Base-by-base conservation (phyloP, 2,113 vertebrate genomes). In the Entelurus aequoreus region DNA sequence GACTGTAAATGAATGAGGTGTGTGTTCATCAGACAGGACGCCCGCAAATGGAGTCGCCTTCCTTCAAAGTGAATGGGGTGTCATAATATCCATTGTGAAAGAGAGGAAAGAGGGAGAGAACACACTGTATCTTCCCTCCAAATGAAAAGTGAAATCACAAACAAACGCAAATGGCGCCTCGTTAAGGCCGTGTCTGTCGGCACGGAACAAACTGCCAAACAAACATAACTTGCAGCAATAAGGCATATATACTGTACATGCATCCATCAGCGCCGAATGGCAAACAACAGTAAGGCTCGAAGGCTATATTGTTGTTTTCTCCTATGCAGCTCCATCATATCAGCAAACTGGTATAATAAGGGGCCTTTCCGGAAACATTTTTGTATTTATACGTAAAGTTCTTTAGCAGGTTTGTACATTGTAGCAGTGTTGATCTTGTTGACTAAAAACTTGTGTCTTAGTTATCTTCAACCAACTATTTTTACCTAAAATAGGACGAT, bases 11-110 rank as follows among this genome's bases (percentile, higher is more conserved):
- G 73, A 82, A 60, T 75, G 67, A 86, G 67, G 65, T 51, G 54
- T 63, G 69, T 60, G 55, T 74, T 83, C 72, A 86, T 85, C 83
- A 84, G 78, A 84, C 57, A 71, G 66, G 78, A 72, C 75, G 76
- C 74, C 72, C 69, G 72, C 70, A 85, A 84, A 85, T 72, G 70
- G 74, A 82, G 63, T 52, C 66, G 75, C 55, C 58, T 40, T 40
- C 65, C 19, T 14, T 56, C 66, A 21, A 46, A 75, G 54, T 71
- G 79, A 78, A 75, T 61, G 62, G 49, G 71, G 68, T 37, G 54
- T 75, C 62, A 55, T 81, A 77, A 81, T 47, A 54, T 83, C 12
- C 42, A 46, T 46, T 28, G 28, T 28, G 28, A 28, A 28, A 28
- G 76, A 81, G 56, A 63, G 5, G 58, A 71, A 63, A 51, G 36